Percentiles rank a stretch among this genome's conserved stretches.
These are phyloP conservation scores for Vultur gryphus DNA, from an alignment of 2,797 vertebrate species.

Conservation along the genomic window DNA sequence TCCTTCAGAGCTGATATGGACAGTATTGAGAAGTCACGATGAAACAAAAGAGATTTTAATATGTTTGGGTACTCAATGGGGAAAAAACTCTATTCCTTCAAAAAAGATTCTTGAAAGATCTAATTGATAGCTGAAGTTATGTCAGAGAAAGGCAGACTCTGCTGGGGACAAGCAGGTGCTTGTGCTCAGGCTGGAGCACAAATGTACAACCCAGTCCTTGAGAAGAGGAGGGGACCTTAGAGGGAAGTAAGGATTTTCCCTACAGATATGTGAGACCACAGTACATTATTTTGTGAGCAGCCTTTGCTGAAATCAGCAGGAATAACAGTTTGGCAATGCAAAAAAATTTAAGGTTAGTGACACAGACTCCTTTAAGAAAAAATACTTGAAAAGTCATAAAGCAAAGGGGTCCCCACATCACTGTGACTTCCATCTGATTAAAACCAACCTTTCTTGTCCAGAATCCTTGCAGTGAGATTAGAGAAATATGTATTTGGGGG, in stretches of 20 bases:
- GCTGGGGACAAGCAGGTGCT: neutral
- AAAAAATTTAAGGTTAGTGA: neutral
- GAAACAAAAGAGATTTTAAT: neutral
- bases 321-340: neutral
- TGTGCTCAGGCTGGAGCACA: neutral
- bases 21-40: neutral
- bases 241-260: neutral
- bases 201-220: neutral
- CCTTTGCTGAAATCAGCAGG: neutral
- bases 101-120: neutral
- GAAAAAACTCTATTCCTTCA: neutral
- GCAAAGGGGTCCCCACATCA: neutral
- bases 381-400: neutral
- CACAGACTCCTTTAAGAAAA: neutral
- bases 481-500: neutral
- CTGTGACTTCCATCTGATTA: neutral
- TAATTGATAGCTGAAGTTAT: neutral
- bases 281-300: neutral
- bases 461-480: neutral
- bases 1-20: neutral
- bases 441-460: neutral
- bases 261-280: neutral
- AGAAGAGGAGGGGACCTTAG: neutral
- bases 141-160: neutral
- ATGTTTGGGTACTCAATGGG: neutral